A percentile compares a stretch with the other conserved stretches of the same genome.
phyloP scores from a whole-genome alignment of 92 coral and sea anemone genomes.

The Umimayanthus chanpuru region DNA sequence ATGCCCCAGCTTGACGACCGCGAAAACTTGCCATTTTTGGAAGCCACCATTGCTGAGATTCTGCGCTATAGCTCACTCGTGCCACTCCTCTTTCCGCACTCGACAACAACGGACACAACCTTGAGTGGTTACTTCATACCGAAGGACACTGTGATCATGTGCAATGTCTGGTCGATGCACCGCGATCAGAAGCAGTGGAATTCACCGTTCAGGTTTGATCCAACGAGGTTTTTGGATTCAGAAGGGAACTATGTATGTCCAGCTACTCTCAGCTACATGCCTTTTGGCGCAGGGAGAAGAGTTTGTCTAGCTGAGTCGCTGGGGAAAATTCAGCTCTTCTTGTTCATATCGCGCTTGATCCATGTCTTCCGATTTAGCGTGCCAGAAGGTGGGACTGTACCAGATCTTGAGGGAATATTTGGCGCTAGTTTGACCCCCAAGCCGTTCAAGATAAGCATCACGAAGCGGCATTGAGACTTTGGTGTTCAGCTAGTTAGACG shows the following conservation, averaged over 20 bases:
- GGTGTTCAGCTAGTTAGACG: not conserved
- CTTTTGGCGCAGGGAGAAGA: conserved; percentile 91
- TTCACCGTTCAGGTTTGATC: conserved; percentile 83
- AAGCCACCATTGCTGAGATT: conserved; percentile 89
- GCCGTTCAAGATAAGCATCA: conserved; percentile 72
- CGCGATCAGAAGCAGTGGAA: conserved; percentile 89
- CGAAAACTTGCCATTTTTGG: conserved; percentile 75
- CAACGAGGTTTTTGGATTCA: conserved; percentile 81
- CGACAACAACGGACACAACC: conserved; percentile 85
- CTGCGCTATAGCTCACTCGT: conserved; percentile 87
- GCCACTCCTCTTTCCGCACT: conserved; percentile 94
- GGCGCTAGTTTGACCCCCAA: conserved; percentile 89
- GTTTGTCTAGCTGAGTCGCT: conserved; percentile 96
- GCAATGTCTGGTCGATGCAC: conserved; percentile 95
- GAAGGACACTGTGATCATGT: conserved; percentile 81
- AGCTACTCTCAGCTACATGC: conserved; percentile 87
- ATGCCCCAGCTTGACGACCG: conserved; percentile 85
- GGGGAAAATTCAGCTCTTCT: conserved; percentile 87
- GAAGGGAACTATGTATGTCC: conserved; percentile 85
- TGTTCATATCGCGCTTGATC: conserved; percentile 80
- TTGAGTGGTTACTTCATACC: conserved; percentile 82
- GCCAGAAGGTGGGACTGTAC: conserved; percentile 62
- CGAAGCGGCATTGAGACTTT: conserved; percentile 59
- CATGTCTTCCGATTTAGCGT: conserved; percentile 83
- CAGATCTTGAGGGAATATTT: conserved; percentile 87